phyloP scores from a whole-genome alignment of 2,888 invertebrate species.

The Caenorhabditis wallacei region DNA sequence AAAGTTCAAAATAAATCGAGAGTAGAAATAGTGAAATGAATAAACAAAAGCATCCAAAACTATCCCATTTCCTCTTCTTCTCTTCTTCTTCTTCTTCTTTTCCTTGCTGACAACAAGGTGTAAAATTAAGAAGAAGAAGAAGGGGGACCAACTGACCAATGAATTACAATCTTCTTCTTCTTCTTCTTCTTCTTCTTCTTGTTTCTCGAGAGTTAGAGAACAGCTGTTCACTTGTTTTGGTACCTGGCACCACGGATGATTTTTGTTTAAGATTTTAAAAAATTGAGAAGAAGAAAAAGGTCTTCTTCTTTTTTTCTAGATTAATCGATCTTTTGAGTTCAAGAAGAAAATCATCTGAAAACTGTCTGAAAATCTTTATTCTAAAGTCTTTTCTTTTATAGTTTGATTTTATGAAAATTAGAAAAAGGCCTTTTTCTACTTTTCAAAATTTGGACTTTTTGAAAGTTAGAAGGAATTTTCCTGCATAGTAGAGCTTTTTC shows the following conservation, averaged over 20 bases:
- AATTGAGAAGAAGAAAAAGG: too few species aligned
- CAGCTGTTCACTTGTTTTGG: conserved; percentile 9
- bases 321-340: too few species aligned
- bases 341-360: too few species aligned
- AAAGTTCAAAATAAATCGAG: not conserved
- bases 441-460: too few species aligned
- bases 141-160: conserved; percentile 42
- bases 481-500: too few species aligned
- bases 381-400: too few species aligned
- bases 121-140: not conserved
- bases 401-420: not conserved
- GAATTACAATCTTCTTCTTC: conserved; percentile 28
- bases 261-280: too few species aligned
- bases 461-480: too few species aligned
- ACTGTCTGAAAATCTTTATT: too few species aligned
- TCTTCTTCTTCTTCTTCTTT: not conserved
- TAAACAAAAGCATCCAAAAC: conserved; percentile 13
- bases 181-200: not conserved
- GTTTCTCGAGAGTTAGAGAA: not conserved
- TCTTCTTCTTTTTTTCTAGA: too few species aligned
- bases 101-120: not conserved
- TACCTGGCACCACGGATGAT: not conserved
- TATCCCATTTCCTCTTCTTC: not conserved
- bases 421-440: not conserved
- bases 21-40: conserved; percentile 21